These are phyloP conservation scores for Anthophora plumipes DNA, from an alignment of 2,888 invertebrate genomes.

Conservation along the genomic window DNA sequence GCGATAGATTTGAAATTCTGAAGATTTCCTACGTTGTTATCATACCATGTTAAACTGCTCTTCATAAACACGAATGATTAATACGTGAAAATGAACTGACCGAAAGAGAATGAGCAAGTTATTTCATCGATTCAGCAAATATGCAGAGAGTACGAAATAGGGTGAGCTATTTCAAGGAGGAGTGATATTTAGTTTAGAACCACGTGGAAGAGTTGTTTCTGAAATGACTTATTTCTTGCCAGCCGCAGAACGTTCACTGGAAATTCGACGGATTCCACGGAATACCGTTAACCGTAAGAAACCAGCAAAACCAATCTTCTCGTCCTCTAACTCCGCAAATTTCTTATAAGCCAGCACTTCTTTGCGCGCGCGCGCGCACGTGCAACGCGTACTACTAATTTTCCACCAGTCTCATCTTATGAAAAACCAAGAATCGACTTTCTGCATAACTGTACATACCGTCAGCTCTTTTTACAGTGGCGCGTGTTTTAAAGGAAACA, in stretches of 20 bases:
- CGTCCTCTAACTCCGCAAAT: slow-evolving; percentile 46
- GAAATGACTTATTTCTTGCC: slow-evolving; percentile 59
- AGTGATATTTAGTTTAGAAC: slow-evolving; percentile 48
- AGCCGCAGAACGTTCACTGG: slow-evolving; percentile 53
- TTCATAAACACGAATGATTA: not conserved
- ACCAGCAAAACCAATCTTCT: slow-evolving; percentile 54
- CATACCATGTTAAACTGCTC: no score
- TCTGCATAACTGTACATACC: slow-evolving; percentile 44
- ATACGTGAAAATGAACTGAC: not conserved
- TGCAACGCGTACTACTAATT: slow-evolving; percentile 61
- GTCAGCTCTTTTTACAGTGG: slow-evolving; percentile 18
- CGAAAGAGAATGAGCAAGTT: not conserved
- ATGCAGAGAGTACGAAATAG: not conserved
- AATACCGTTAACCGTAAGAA: slow-evolving; percentile 64
- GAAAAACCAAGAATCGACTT: slow-evolving; percentile 41
- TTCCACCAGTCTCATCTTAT: slow-evolving; percentile 37
- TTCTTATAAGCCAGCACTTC: slow-evolving; percentile 45
- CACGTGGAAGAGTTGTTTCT: slow-evolving; percentile 43
- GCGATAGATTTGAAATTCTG: no score
- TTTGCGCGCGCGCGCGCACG: slow-evolving; percentile 35
- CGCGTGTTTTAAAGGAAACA: slow-evolving; percentile 41
- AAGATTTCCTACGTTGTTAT: no score
- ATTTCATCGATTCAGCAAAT: not conserved
- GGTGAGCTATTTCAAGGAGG: slow-evolving; percentile 4
- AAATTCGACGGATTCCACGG: slow-evolving; percentile 74